Evolutionary conservation across 1,140 invertebrate species (phyloP).

Genomic region (Brachionus paranguensis): DNA sequence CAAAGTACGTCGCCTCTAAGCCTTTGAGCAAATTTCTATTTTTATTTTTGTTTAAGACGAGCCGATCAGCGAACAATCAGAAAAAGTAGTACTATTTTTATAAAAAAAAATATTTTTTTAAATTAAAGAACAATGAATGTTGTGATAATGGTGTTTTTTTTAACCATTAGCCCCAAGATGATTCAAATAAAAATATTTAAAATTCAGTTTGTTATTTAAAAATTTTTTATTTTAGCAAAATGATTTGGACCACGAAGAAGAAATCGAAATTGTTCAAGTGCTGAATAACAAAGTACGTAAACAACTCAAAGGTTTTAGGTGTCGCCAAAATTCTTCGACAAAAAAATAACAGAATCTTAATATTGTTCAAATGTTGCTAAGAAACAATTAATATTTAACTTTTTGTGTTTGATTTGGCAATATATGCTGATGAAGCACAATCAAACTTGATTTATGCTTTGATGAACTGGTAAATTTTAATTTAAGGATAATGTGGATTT

Average conservation of each 20-base stretch:
- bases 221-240: not conserved
- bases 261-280: not conserved
- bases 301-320: not conserved
- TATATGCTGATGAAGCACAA: not conserved
- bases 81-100: not conserved
- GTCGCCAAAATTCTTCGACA: not conserved
- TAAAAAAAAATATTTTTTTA: not conserved
- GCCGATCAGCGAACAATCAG: not conserved
- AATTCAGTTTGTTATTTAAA: not conserved
- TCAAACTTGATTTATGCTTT: not conserved
- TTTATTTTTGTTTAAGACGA: not conserved
- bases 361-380: constrained; percentile 5
- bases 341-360: not conserved
- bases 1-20: not conserved
- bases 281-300: not conserved
- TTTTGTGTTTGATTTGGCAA: not conserved
- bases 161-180: not conserved
- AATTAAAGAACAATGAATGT: not conserved
- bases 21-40: not conserved
- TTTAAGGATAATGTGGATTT: not conserved
- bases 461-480: not conserved
- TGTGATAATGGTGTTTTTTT: not conserved
- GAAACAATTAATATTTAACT: constrained; percentile 7
- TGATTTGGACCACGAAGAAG: not conserved
- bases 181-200: not conserved